Base-by-base conservation (phyloP, 2,113 vertebrate genomes). In the Sardina pilchardus region DNA sequence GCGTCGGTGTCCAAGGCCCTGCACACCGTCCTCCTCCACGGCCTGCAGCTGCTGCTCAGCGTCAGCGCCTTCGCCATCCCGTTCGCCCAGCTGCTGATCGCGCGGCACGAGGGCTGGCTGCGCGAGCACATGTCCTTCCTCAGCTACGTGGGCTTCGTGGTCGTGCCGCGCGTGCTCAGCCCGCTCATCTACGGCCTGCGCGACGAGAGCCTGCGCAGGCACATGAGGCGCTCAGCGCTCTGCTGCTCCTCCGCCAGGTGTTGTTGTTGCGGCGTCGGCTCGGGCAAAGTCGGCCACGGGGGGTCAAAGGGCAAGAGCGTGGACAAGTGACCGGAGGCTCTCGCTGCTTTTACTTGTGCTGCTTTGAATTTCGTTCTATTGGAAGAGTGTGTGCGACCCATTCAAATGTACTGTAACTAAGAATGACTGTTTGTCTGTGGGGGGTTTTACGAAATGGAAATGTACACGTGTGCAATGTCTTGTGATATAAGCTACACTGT, bases 101-200 rank as follows among this genome's bases (percentile, higher is more conserved):
- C 89, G n/a, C 0, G 89, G 0, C 78, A 90, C 3, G 43, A 47
- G 0, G 82, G 84, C 0, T 94, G 92, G 93, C 45, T 39, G 19
- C 81, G 45, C 0, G 89, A 92, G 2, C 89, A 95, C 56, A 14
- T 95, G 0, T 0, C 88, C 56, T 96, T 90, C 89, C 90, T 95
- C 42, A 90, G 90, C 86, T 96, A 81, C 82, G 93, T 95, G 83
- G 91, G 91, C 53, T 94, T 96, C 75, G 63, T 94, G 1, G 84
- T 96, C 1, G 75, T 94, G 36, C 95, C 94, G 0, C 94, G 93
- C 24, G 92, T 94, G 34, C 94, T 95, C 84, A 95, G 94, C 83
- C 94, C 95, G 0, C 92, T 95, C 81, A 94, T 95, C 83, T 95
- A 95, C 0, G 94, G 95, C 81, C 90, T 95, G 8, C 90, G 95